These are phyloP conservation scores for Gnathonemus longibarbis DNA, from an alignment of 2,113 vertebrate species.

Conservation along the genomic window DNA sequence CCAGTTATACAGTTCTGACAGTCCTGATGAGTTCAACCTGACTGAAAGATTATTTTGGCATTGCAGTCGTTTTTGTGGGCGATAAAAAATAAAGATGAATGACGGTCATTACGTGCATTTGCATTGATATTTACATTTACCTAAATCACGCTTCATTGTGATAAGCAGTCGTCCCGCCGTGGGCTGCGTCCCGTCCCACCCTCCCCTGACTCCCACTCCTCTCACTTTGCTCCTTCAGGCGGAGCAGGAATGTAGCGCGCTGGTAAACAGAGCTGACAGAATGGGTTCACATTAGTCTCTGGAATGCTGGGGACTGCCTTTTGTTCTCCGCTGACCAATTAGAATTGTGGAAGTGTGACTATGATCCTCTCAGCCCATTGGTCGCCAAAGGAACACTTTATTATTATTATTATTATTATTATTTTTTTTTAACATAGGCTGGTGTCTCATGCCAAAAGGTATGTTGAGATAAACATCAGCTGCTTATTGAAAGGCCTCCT, in stretches of 20 bases:
- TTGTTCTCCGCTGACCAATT: constrained; percentile 26
- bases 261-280: constrained; percentile 37
- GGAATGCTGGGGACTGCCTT: constrained; percentile 26
- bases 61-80: background rate
- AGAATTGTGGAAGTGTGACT: constrained; percentile 32
- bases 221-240: constrained; percentile 35
- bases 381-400: constrained; percentile 16
- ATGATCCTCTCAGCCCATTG: background rate
- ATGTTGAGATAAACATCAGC: constrained; percentile 23
- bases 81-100: background rate
- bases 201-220: constrained; percentile 24
- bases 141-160: background rate
- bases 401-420: background rate
- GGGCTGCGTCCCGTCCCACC: constrained; percentile 6
- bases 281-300: constrained; percentile 28
- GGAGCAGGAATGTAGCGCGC: constrained; percentile 28
- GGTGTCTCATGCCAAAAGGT: constrained; percentile 23
- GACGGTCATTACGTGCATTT: background rate
- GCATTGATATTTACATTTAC: background rate
- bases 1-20: background rate
- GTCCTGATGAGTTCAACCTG: background rate
- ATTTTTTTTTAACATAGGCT: background rate
- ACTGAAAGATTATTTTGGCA: background rate
- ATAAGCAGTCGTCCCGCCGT: background rate
- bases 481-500: constrained; percentile 31